Base-by-base conservation (phyloP, 2,888 invertebrate genomes). In the Dynastes hyllus region DNA sequence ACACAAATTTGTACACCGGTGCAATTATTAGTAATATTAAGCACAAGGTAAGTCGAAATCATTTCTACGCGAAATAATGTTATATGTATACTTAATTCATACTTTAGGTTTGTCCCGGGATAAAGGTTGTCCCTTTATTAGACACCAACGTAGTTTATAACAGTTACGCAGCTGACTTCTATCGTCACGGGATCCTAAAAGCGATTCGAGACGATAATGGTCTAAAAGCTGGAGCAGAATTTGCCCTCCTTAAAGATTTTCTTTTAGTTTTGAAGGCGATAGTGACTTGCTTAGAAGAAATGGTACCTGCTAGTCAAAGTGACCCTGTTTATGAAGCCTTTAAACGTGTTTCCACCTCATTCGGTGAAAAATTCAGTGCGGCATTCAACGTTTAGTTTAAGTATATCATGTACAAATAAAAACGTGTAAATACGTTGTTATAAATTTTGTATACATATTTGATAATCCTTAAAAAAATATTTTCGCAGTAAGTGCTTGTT, bases 81-180 rank as follows among this genome's bases (percentile, higher is more conserved):
- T 53, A 9, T 0, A 55, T 45, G 50, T 45, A 6, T 50, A 65
- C 29, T 29, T 63, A 9, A 63, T 29, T 55, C 3, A 51, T 51
- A 61, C 61, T 65, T 1, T 37, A 82, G 82, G 78, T 82, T 71
- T 79, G 77, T 22, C 79, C 80, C 50, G 80, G 81, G 58, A 76
- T 82, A 29, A 80, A 81, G 70, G 77, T 80, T 55, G 79, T 82
- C 40, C 82, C 82, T 8, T 11, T 78, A 32, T 29, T 81, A 45
- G 45, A 78, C 66, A 77, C 79, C 65, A 29, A 75, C 53, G 61
- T 22, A 37, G 66, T 78, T 53, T 51, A 79, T 45, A 82, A 82
- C 69, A 78, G 77, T 13, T 82, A 82, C 63, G 81, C 81, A 16
- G 53, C 78, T 11, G 82, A 82, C 67, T 82, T 81, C 55, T 82